Conservation (phyloP, 1,140 invertebrate species). For the Liolophura sinensis region DNA sequence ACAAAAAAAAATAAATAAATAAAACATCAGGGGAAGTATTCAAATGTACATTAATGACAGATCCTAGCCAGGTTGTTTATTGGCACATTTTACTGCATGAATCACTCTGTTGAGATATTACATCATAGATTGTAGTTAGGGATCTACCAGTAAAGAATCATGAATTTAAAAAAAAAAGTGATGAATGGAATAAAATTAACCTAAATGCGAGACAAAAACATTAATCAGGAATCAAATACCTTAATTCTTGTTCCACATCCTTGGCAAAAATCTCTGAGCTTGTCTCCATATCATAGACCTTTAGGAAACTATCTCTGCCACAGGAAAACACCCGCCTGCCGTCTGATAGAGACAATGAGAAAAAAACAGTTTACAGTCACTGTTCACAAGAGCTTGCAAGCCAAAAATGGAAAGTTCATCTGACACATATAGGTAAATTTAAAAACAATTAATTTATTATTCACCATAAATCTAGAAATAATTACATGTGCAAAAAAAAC, state of each 20-base stretch:
- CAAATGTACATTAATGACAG: too few species aligned
- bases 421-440: not conserved
- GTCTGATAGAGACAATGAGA: slow-evolving; percentile 23
- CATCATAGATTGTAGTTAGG: not conserved
- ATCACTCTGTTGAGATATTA: not conserved
- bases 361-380: not conserved
- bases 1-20: not conserved
- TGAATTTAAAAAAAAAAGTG: not conserved
- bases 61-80: not conserved
- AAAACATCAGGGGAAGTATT: not conserved
- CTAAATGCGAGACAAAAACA: not conserved
- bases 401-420: not conserved
- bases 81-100: not conserved
- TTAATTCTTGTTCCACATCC: slow-evolving; percentile 33
- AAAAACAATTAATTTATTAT: not conserved
- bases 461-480: not conserved
- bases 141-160: not conserved
- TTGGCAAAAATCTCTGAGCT: slow-evolving; percentile 47
- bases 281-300: slow-evolving; percentile 44
- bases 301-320: slow-evolving; percentile 41
- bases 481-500: too few species aligned
- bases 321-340: slow-evolving; percentile 36
- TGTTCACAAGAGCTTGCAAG: not conserved
- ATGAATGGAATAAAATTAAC: not conserved
- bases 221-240: slow-evolving; percentile 26